A percentile compares a stretch with the other conserved stretches of the same genome.
These are phyloP conservation scores for Cephus sareptanus DNA, from an alignment of 2,888 invertebrate genomes.

Conservation along the genomic window DNA sequence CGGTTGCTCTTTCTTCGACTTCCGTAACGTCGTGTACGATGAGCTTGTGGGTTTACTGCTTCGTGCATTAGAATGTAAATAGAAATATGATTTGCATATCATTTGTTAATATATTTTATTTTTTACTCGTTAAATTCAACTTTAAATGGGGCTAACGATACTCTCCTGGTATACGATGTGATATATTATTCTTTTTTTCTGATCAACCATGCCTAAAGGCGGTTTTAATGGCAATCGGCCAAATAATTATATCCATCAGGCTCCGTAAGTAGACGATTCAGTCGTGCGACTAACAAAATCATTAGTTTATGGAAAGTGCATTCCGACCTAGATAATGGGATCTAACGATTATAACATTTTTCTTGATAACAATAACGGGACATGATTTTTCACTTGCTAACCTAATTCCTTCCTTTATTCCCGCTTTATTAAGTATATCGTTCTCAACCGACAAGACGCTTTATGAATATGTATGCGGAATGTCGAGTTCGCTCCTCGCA, in stretches of 20 bases:
- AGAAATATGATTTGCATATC: neutral
- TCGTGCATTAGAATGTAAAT: neutral
- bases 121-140: neutral
- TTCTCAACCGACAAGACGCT: neutral
- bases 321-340: neutral
- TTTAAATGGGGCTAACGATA: neutral
- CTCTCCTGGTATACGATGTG: neutral
- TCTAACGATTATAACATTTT: neutral
- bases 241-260: neutral
- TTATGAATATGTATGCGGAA: neutral
- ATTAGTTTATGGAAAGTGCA: conserved; percentile 26
- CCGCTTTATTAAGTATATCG: neutral
- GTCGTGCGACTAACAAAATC: conserved; percentile 2
- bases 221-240: neutral
- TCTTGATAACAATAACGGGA: neutral
- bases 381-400: neutral
- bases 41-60: neutral
- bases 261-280: neutral
- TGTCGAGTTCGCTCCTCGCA: neutral
- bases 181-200: neutral
- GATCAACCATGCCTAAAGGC: neutral
- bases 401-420: neutral
- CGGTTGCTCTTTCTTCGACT: neutral
- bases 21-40: neutral
- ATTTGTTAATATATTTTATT: neutral